A percentile compares a stretch with the other conserved stretches of the same genome.
These are phyloP conservation scores for Diaperis boleti DNA, from an alignment of 2,888 invertebrate genomes.

Conservation along the genomic window DNA sequence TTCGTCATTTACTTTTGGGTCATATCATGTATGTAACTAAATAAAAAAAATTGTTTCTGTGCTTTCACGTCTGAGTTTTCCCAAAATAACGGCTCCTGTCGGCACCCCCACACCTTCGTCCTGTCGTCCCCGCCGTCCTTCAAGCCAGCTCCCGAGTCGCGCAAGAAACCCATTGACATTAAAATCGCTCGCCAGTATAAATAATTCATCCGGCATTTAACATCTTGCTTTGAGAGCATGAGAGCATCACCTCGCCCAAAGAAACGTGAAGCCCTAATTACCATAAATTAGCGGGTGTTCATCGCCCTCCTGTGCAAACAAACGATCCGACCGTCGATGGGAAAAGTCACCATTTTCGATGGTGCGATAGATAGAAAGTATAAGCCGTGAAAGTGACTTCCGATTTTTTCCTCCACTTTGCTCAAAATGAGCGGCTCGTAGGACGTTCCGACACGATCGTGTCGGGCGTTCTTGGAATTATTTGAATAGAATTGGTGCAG, in stretches of 20 bases:
- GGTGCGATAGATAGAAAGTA: constrained; percentile 24
- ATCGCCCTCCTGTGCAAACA: constrained; percentile 4
- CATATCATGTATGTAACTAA: too few species aligned
- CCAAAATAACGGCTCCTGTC: too few species aligned
- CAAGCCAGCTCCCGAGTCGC: background rate
- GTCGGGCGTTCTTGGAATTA: constrained; percentile 15
- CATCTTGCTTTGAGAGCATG: constrained; percentile 14
- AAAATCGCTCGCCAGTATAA: constrained; percentile 25
- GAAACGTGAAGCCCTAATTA: constrained; percentile 13
- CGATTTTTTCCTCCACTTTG: constrained; percentile 9
- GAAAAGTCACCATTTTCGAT: constrained; percentile 11
- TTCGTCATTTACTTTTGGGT: too few species aligned
- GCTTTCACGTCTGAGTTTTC: background rate
- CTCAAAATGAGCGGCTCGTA: constrained; percentile 4
- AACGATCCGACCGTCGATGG: background rate
- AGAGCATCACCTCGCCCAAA: constrained; percentile 9
- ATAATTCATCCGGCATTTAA: constrained; percentile 27
- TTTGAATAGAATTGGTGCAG: constrained; percentile 30
- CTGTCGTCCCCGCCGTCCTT: constrained; percentile 14
- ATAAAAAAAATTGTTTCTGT: too few species aligned
- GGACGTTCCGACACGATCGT: constrained; percentile 6
- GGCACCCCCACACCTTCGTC: too few species aligned
- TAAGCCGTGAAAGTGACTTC: constrained; percentile 18
- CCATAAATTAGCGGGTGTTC: constrained; percentile 15
- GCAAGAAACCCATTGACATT: constrained; percentile 33